Base-by-base conservation (phyloP, 2,888 invertebrate species). In the Orthosia incerta region DNA sequence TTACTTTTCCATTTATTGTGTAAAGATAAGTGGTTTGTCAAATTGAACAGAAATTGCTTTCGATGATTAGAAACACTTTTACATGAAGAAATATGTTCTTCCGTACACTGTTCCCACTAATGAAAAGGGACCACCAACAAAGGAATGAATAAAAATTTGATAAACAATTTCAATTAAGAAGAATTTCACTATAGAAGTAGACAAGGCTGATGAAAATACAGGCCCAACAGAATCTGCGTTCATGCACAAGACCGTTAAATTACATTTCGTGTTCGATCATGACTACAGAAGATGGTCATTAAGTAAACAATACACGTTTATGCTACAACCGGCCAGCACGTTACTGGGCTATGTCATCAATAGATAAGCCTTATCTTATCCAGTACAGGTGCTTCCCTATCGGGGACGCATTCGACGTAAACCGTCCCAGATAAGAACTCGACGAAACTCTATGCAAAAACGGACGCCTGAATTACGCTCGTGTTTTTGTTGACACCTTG, bases 311-410 rank as follows among this genome's bases (percentile, higher is more conserved):
- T 75, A 71, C 56, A 72, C 65, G 72, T 79, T 83, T 77, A 84
- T 82, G 62, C 67, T 83, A 70, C 77, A 86, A 83, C 79, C 85
- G 85, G 84, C 86, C 82, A 85, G 77, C 75, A 78, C 87, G 87
- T 88, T 92, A 90, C 86, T 92, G 88, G 91, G 91, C 87, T 91
- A 89, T 89, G 91, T 89, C 91, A 92, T 92, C 91, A 89, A 82
- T 82, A 86, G 91, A 91, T 91, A 91, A 88, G 73, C 65, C 63
- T 88, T 93, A 95, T 94, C 94, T 92, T 81, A 93, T 91, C 91
- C 85, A 74, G 79, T 82, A 86, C 89, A 91, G 92, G 91, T 92
- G 90, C 89, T 91, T 87, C 90, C 90, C 88, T 89, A 90, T 89
- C 86, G 80, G 80, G 76, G 80, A 87, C 78, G 82, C 79, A 88